Base-by-base conservation (phyloP, 2,113 vertebrate species). In the Neodontobutis hainanensis region DNA sequence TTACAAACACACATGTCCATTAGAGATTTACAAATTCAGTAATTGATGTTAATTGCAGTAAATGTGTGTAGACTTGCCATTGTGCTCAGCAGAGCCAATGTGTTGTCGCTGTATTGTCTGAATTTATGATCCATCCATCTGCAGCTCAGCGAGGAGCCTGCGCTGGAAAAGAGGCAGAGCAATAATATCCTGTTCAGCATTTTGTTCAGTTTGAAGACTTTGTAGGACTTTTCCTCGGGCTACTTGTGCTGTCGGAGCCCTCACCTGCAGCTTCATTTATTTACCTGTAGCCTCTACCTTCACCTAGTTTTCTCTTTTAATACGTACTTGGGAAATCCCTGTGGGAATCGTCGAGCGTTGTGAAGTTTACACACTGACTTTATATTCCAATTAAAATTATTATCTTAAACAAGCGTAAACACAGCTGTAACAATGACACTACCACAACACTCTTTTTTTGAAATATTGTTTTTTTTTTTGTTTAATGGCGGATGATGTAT, bases 61-160 rank as follows among this genome's bases (percentile, higher is more conserved):
- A 35, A 55, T 14, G 58, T 2, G 9, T 59, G 32, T 7, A 0
- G 3, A 60, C 84, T 90, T 34, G 91, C 88, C 90, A 91, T 80
- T 0, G 4, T 60, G 0, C 65, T 47, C 5, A 92, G 61, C 0
- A 87, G 77, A 10, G 38, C 4, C 55, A 90, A 1, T 45, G 46
- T 72, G 1, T 8, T 48, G 10, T 44, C 4, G n/a, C 78, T 88
- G 69, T 77, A 65, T 35, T 78, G 52, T 40, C 0, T 51, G 70
- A 89, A 91, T 40, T 83, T 85, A 0, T 79, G 63, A 14, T 73
- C 34, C 64, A 90, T 63, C 89, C 91, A 91, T 5, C 38, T 74
- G 76, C 89, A 92, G 73, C 80, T 70, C 8, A 84, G 62, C 0
- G 70, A 68, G 14, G 70, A 76, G 50, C 40, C 66, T 57, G 65